Conservation (phyloP, 2,113 vertebrate species). For the Antidorcas marsupialis region DNA sequence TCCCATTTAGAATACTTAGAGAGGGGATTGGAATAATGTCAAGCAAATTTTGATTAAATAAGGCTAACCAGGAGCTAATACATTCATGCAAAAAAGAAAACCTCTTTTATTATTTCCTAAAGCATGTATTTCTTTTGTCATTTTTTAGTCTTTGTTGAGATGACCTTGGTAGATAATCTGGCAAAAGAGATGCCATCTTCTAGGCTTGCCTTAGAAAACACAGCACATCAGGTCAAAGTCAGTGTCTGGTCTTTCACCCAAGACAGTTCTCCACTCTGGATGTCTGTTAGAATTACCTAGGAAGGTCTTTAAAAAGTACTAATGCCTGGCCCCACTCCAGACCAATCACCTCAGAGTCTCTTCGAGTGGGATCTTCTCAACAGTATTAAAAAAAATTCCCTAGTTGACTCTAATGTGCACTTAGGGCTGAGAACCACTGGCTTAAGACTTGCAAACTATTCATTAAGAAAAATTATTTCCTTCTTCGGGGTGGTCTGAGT, state of each 20-base stretch:
- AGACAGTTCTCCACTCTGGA: neutral
- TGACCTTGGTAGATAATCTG: slow-evolving; percentile 47
- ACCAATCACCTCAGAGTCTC: neutral
- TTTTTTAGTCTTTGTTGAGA: slow-evolving; percentile 42
- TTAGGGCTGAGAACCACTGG: neutral
- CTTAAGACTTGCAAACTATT: neutral
- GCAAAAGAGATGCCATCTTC: neutral
- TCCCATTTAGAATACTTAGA: slow-evolving; percentile 71
- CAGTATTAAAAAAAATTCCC: neutral
- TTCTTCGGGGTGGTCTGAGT: neutral
- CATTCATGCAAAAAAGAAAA: slow-evolving; percentile 62
- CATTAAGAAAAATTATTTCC: slow-evolving; percentile 27
- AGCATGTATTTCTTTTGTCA: slow-evolving; percentile 58
- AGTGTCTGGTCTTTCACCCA: neutral
- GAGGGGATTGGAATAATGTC: slow-evolving; percentile 76
- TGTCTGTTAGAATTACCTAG: neutral
- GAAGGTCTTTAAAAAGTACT: neutral
- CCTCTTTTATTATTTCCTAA: slow-evolving; percentile 52
- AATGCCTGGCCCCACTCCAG: neutral
- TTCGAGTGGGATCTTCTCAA: neutral
- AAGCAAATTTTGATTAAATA: slow-evolving; percentile 78
- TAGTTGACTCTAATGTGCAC: neutral
- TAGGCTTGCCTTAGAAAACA: slow-evolving; percentile 12
- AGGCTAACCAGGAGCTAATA: slow-evolving; percentile 65
- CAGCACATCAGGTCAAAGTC: neutral